Percentiles rank a stretch among this genome's conserved stretches.
Evolutionary conservation across 2,888 invertebrate genomes (phyloP).

Genomic region (Chrysomela aeneicollis): DNA sequence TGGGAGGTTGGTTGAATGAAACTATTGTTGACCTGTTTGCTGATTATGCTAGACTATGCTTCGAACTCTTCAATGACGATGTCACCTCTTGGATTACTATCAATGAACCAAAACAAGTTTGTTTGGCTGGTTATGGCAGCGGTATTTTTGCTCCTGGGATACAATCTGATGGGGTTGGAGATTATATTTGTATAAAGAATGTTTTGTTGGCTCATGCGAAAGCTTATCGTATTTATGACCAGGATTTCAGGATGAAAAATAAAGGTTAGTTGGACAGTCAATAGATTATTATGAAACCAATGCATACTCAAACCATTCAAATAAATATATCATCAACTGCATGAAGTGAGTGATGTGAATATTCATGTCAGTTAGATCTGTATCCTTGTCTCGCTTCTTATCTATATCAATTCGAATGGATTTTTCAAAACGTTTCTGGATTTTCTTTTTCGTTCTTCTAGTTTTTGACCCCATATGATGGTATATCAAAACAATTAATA

Average conservation of each 20-base stretch:
- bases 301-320: too few relatives aligned
- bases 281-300: too few relatives aligned
- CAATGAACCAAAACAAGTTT: slow-evolving; percentile 62
- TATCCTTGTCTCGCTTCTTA: too few relatives aligned
- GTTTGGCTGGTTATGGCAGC: slow-evolving; percentile 52
- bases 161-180: slow-evolving; percentile 60
- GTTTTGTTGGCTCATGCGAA: slow-evolving; percentile 71
- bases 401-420: too few relatives aligned
- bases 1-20: slow-evolving; percentile 72
- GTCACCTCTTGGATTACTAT: slow-evolving; percentile 65
- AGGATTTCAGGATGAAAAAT: slow-evolving; percentile 60
- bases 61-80: slow-evolving; percentile 60
- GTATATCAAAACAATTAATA: too few relatives aligned
- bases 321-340: too few relatives aligned
- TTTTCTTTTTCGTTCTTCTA: too few relatives aligned
- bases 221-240: slow-evolving; percentile 69
- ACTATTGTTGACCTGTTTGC: slow-evolving; percentile 70
- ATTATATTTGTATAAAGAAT: slow-evolving; percentile 71
- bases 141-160: slow-evolving; percentile 53
- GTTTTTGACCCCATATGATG: too few relatives aligned
- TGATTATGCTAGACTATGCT: slow-evolving; percentile 65
- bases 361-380: too few relatives aligned
- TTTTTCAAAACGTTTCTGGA: too few relatives aligned
- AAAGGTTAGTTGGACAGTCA: slow-evolving; percentile 35
- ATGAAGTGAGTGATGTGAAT: too few relatives aligned